Base-by-base conservation (phyloP, 2,797 vertebrate species). In the Rhabdophis nuchalis region DNA sequence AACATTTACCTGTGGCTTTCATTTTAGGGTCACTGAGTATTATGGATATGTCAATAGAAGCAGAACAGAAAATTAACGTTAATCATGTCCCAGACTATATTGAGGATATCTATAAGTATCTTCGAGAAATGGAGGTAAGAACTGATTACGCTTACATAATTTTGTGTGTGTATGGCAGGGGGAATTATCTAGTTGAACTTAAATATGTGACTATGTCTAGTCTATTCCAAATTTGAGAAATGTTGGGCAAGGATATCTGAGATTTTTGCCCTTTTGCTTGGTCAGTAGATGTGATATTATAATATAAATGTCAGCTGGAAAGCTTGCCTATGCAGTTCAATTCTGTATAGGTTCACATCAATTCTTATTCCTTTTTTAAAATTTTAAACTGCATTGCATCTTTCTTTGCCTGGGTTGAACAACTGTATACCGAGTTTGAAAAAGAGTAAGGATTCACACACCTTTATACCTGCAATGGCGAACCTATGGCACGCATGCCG, bases 81-180 rank as follows among this genome's bases (percentile, higher is more conserved):
- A 99, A 98, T 46, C 97, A 98, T 0, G 98, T 98, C 5, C 97
- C 97, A 1, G 99, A 99, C 94, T 99, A 99, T 89, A 97, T 98
- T 88, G 96, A 95, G 0, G 99, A 99, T 95, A 99, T 99, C 96
- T 98, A 99, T 94, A 96, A 96, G 0, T 99, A 99, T 93, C 97
- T 99, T 54, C 97, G 99, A 94, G 98, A 99, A 94, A 98, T 99
- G 98, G 99, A 99, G 99, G 99, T 99, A 96, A 96, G 72, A 64
- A 57, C 23, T 32, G 1, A n/a, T 56, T 4, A n/a, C 46, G 50
- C 8, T 23, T 18, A 20, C 1, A n/a, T 8, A 23, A 27, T 9
- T 11, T 3, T 46, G 46, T 46, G 46, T 50, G 7, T 50, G 46
- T 46, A 5, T 46, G 46, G 36, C 11, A 20, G 29, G 1, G 0